Conservation (phyloP, 2,113 vertebrate species). For the Psittacus erithacus region DNA sequence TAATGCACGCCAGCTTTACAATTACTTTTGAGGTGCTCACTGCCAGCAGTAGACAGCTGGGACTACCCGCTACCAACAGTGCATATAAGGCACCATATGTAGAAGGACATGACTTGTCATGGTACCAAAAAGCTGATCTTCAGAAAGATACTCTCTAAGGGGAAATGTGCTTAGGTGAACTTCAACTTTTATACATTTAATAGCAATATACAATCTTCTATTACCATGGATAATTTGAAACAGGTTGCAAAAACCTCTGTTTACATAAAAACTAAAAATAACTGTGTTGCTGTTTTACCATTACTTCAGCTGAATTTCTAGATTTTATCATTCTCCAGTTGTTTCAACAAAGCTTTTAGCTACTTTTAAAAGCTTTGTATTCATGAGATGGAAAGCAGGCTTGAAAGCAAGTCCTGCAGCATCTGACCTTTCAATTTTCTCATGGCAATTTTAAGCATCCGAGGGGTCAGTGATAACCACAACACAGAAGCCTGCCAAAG, state of each 20-base stretch:
- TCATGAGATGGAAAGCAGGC: not conserved
- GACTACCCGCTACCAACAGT: not conserved
- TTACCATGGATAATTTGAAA: not conserved
- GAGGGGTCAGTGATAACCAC: not conserved
- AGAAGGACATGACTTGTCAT: not conserved
- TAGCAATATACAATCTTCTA: not conserved
- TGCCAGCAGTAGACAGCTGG: not conserved
- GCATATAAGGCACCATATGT: not conserved
- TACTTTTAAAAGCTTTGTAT: not conserved
- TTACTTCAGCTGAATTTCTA: not conserved
- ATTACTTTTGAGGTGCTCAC: not conserved
- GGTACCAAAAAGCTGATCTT: not conserved
- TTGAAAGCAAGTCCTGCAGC: not conserved
- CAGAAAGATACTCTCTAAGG: not conserved
- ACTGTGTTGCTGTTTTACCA: not conserved
- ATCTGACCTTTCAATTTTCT: conserved; percentile 23
- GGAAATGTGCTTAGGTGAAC: not conserved
- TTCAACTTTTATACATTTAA: not conserved
- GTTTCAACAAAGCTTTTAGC: not conserved
- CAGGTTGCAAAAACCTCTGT: not conserved
- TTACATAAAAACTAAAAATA: conserved; percentile 1
- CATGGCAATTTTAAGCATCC: not conserved
- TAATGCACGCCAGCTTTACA: not conserved
- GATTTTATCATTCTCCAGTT: not conserved
- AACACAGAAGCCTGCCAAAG: not conserved